Evolutionary conservation across 2,113 vertebrate species (phyloP), one percentile per base, ranked within the genome.

Genomic region (Speoplatyrhinus poulsoni): DNA sequence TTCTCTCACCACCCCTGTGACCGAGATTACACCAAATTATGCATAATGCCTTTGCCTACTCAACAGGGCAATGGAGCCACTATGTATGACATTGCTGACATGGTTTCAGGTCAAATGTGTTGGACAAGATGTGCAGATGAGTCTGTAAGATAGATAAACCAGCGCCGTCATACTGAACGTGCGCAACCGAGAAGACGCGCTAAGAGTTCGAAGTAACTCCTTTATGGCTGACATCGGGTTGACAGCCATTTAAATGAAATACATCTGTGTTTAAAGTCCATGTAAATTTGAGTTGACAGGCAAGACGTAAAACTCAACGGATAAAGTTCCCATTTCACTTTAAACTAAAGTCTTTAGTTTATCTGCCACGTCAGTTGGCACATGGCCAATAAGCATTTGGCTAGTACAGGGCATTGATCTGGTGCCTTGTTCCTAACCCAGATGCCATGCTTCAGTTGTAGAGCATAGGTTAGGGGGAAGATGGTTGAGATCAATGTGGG

Each of bases 201-300:
- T 1, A 41, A 41, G 36, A 41, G 4, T 41, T 41, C 4, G 36
- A 41, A 41, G 5, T 41, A 41, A 41, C 36, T 58, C 26, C 67
- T 58, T 12, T 72, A 3, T 62, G 67, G 57, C 62, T 53, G 69
- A 33, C 75, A 53, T 36, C 53, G 33, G 64, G 55, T 4, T 9
- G 4, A 36, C 52, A 3, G 70, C 10, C 76, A 54, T 82, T 82
- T 65, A 47, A 75, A 48, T 71, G 52, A 65, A 54, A 49, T 65
- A 60, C 80, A 60, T 76, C 16, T 88, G 67, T 85, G 77, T 84
- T 83, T 67, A 72, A 87, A 82, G 78, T 84, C 62, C 65, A 59
- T 83, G 80, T 83, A 41, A 59, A 75, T 46, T 77, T 68, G 82
- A 65, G 70, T 69, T 48, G 69, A 83, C 70, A 84, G 85, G 83